These are phyloP conservation scores for Diaprepes abbreviatus DNA, from an alignment of 2,888 invertebrate genomes.

Conservation along the genomic window DNA sequence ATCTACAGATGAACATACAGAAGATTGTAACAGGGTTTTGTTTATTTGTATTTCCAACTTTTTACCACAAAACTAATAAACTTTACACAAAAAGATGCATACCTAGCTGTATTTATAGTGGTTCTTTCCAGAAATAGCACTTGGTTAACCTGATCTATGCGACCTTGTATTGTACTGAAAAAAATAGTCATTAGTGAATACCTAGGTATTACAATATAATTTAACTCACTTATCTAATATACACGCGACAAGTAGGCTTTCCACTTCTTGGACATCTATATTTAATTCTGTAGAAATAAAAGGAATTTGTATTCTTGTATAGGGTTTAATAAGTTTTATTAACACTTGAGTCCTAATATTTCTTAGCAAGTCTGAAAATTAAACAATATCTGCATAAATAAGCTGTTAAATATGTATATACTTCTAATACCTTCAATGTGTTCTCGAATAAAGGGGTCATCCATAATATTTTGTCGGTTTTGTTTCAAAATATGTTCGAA, in stretches of 20 bases:
- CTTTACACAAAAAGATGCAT: too few relatives aligned
- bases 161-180: slow-evolving; percentile 84
- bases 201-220: not conserved
- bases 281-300: slow-evolving; percentile 96
- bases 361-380: slow-evolving; percentile 82
- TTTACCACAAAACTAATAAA: too few relatives aligned
- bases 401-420: too few relatives aligned
- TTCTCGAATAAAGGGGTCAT: slow-evolving; percentile 98
- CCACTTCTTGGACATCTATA: slow-evolving; percentile 95
- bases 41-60: too few relatives aligned
- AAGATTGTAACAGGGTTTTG: too few relatives aligned
- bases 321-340: slow-evolving; percentile 96
- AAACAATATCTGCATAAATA: slow-evolving; percentile 1
- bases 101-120: slow-evolving; percentile 84
- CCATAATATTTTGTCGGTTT: slow-evolving; percentile 97
- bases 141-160: slow-evolving; percentile 94
- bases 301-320: slow-evolving; percentile 97
- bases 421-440: slow-evolving; percentile 92
- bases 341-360: slow-evolving; percentile 98
- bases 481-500: slow-evolving; percentile 96
- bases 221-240: slow-evolving; percentile 92
- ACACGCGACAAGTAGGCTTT: slow-evolving; percentile 95
- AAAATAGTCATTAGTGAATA: not conserved
- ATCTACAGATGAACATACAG: too few relatives aligned
- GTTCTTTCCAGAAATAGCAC: slow-evolving; percentile 89